phyloP scores from a whole-genome alignment of 1,140 invertebrate species.

The Eupeodes corollae region DNA sequence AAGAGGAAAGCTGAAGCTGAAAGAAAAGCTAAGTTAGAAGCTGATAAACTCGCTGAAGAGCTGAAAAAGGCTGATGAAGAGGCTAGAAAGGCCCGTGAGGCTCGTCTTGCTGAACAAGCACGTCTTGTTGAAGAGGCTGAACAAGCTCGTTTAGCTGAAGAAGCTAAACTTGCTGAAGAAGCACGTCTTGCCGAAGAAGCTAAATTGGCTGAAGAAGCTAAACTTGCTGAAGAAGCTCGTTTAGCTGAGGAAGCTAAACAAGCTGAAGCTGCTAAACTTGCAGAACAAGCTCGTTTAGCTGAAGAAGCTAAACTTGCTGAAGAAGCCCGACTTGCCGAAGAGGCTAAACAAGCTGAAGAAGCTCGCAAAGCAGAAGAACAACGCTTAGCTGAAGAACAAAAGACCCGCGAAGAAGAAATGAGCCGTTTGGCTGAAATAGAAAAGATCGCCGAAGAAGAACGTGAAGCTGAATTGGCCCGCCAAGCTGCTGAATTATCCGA shows the following conservation, averaged over 20 bases:
- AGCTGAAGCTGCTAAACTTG: conserved; percentile 41
- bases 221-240: conserved; percentile 40
- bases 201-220: conserved; percentile 34
- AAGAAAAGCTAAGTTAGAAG: conserved; percentile 38
- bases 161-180: conserved; percentile 41
- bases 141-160: conserved; percentile 37
- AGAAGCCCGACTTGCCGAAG: conserved; percentile 40
- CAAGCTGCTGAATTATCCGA: conserved; percentile 47
- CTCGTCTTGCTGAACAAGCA: conserved; percentile 37
- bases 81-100: conserved; percentile 39
- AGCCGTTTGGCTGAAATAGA: conserved; percentile 43
- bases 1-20: conserved; percentile 34
- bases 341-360: conserved; percentile 36
- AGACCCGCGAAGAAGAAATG: conserved; percentile 44
- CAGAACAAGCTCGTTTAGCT: conserved; percentile 42
- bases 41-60: conserved; percentile 37
- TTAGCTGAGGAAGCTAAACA: conserved; percentile 32
- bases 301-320: conserved; percentile 45
- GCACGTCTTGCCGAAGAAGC: conserved; percentile 41
- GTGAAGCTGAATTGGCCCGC: conserved; percentile 46
- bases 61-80: conserved; percentile 40
- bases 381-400: conserved; percentile 45
- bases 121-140: conserved; percentile 39
- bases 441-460: conserved; percentile 46
- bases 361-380: conserved; percentile 42